A percentile compares a stretch with the other conserved stretches of the same genome.
phyloP scores from a whole-genome alignment of 2,113 vertebrate genomes.

The Tonatia bakeri region DNA sequence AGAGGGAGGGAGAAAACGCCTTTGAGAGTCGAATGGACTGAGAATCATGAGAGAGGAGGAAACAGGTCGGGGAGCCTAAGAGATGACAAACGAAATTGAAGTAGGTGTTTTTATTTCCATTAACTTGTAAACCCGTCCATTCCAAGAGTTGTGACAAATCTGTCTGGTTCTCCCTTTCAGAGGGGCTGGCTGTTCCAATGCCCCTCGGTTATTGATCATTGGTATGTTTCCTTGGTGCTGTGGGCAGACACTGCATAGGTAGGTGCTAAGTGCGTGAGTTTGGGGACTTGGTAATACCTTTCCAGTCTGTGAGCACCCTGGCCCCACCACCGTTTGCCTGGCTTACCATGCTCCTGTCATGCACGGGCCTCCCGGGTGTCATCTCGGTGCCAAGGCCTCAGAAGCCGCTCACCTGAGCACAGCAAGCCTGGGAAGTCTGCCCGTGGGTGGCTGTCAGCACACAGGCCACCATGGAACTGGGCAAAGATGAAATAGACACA shows the following conservation, averaged over 20 bases:
- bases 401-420: background rate
- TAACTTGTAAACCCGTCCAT: background rate
- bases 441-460: background rate
- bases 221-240: background rate
- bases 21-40: background rate
- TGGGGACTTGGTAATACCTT: background rate
- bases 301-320: background rate
- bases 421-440: background rate
- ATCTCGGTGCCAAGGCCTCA: background rate
- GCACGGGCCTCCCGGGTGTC: background rate
- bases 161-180: background rate
- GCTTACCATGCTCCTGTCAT: fast-evolving
- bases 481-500: background rate
- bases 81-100: background rate
- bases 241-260: background rate
- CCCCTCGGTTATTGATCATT: background rate
- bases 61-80: background rate
- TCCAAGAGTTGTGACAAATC: background rate
- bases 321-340: background rate
- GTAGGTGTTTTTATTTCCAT: background rate
- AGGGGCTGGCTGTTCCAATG: background rate
- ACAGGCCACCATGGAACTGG: background rate
- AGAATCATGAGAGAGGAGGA: background rate
- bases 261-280: background rate
- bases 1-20: background rate